Conservation (phyloP, 2,113 vertebrate species). For the Sapajus apella region DNA sequence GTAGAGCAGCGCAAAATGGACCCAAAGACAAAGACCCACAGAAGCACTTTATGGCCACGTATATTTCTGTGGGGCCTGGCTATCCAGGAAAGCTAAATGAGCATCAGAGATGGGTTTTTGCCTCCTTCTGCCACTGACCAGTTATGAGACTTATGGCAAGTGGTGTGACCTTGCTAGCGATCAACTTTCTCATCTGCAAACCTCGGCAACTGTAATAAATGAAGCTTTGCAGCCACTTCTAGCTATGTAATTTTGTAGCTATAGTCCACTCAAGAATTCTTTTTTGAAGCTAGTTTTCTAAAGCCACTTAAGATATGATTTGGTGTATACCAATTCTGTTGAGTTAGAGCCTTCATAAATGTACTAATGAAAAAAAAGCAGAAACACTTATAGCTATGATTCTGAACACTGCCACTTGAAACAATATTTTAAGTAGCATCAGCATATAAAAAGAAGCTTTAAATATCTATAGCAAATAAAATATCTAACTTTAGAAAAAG, state of each 20-base stretch:
- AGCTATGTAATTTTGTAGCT: neutral
- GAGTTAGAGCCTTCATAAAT: neutral
- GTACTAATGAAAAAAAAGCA: neutral
- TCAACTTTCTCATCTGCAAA: neutral
- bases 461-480: neutral
- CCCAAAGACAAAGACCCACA: neutral
- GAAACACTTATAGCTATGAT: neutral
- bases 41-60: neutral
- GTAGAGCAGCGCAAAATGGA: neutral
- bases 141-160: neutral
- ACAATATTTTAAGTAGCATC: neutral
- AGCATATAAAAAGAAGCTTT: neutral
- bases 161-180: neutral
- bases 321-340: neutral
- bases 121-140: neutral
- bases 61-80: accelerated
- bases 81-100: neutral
- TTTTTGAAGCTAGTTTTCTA: neutral
- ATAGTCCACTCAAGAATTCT: neutral
- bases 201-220: neutral
- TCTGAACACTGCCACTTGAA: neutral
- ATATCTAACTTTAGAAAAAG: neutral
- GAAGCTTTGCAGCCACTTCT: neutral
- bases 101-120: accelerated
- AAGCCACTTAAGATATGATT: neutral